Percentiles rank a stretch among this genome's conserved stretches.
These are phyloP conservation scores for Avahi laniger DNA, from an alignment of 2,797 vertebrate species.

Conservation along the genomic window DNA sequence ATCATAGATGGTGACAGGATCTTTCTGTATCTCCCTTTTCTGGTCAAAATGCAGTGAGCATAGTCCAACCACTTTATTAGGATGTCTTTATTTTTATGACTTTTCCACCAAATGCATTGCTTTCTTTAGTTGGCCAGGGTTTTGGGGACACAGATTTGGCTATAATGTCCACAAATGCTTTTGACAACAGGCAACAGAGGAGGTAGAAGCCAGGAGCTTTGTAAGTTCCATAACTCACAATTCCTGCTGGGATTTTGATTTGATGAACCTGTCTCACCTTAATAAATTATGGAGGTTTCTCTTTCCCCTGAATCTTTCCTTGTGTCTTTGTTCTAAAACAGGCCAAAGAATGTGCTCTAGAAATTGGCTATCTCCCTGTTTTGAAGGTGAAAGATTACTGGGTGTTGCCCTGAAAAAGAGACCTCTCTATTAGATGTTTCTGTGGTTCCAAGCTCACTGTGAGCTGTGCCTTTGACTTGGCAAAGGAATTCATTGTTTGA, in stretches of 20 bases:
- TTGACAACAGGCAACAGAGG: background rate
- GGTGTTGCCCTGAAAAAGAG: background rate
- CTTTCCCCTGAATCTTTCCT: constrained; percentile 32
- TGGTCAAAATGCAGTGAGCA: constrained; percentile 34
- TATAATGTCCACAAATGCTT: background rate
- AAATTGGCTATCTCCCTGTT: background rate
- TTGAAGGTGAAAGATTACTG: constrained; percentile 26
- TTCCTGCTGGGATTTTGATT: constrained; percentile 47
- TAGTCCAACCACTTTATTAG: constrained; percentile 44
- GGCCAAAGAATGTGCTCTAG: constrained; percentile 34
- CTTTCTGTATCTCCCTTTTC: constrained; percentile 57
- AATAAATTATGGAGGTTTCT: constrained; percentile 14
- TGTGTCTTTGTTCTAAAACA: constrained; percentile 37
- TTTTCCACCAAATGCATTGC: constrained; percentile 53
- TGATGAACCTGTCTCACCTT: constrained; percentile 45
- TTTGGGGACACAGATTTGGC: constrained; percentile 53
- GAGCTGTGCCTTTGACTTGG: constrained; percentile 38
- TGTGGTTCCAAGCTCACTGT: constrained; percentile 11
- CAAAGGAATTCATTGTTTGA: background rate
- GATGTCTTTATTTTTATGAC: constrained; percentile 64
- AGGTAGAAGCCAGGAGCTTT: constrained; percentile 26
- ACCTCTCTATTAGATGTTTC: constrained; percentile 31
- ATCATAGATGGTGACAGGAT: constrained; percentile 19
- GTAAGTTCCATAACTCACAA: constrained; percentile 21
- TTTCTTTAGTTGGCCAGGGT: constrained; percentile 41